Conservation (phyloP, 2,113 vertebrate species). For the Oncorhynchus keta region DNA sequence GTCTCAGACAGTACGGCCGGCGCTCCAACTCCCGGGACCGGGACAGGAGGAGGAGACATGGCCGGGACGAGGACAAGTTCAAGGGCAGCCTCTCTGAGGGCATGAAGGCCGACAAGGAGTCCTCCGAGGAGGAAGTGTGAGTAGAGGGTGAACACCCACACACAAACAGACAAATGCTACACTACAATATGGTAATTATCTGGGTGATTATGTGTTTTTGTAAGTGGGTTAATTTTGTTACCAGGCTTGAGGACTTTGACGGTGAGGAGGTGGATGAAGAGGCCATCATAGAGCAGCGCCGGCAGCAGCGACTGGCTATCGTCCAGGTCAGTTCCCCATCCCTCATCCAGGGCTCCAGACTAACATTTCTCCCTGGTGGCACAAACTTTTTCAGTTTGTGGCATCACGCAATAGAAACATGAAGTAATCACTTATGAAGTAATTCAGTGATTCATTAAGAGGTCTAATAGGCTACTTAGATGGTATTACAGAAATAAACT, state of each 20-base stretch:
- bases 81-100: constrained; percentile 98
- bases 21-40: constrained; percentile 83
- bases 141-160: constrained; percentile 38
- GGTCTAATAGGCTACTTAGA: no score
- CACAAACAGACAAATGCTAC: not conserved
- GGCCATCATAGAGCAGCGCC: constrained; percentile 90
- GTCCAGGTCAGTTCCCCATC: constrained; percentile 80
- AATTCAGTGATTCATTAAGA: no score
- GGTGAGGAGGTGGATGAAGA: constrained; percentile 96
- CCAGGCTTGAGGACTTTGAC: constrained; percentile 92
- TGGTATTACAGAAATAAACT: no score
- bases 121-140: constrained; percentile 93
- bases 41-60: constrained; percentile 80
- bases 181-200: not conserved
- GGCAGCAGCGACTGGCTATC: constrained; percentile 90
- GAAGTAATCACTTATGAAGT: no score
- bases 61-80: constrained; percentile 96
- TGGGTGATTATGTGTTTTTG: no score
- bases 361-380: no score
- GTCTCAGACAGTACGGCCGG: constrained; percentile 79
- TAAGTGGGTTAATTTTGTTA: no score
- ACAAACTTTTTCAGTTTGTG: no score
- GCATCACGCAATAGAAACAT: no score
- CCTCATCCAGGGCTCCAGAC: not conserved
- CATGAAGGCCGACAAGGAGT: constrained; percentile 94